Evolutionary conservation across 2,888 invertebrate species (phyloP), one percentile per base, ranked within the genome.

Genomic region (Zygaena filipendulae): DNA sequence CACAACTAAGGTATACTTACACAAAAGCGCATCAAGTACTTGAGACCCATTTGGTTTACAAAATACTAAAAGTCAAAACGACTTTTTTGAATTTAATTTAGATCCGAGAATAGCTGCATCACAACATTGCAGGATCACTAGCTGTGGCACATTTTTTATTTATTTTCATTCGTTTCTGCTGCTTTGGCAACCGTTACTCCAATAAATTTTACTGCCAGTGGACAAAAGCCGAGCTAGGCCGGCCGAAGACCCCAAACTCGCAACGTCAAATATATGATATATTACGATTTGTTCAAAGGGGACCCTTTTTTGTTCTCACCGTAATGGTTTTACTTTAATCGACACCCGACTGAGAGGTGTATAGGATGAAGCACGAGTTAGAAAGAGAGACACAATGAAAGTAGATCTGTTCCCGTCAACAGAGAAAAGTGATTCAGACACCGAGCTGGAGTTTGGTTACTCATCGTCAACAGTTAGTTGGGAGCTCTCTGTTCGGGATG

Each of bases 291-390:
- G 61, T 56, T 72, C 67, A 71, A 70, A 75, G 79, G 79, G 79
- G 74, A 71, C 77, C 75, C 59, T 79, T 79, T 77, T 79, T 79
- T 79, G 79, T 79, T 77, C 77, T 72, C 66, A 42, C 41, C 52
- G 68, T 77, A 79, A 79, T 79, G 75, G 77, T 68, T 70, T 68
- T 61, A 68, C 59, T 69, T 69, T 71, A 74, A 77, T 77, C 75
- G 75, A 59, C 62, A 55, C 46, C 35, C 33, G 43, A 51, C 44
- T 49, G 48, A 49, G 50, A 51, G 21, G 27, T 25, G 32, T 34
- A 58, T 52, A 50, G 4, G 23, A 4, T 2, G 3, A n/a, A n/a
- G 2, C 2, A 6, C 13, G 4, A 21, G 68, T 36, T 45, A 4
- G 41, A 74, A 26, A 9, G 54, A 49, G 69, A 64, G 6, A 34